Conservation (phyloP, 37 sponge, comb jelly and placozoan genomes). For the Theonella swinhoei region DNA sequence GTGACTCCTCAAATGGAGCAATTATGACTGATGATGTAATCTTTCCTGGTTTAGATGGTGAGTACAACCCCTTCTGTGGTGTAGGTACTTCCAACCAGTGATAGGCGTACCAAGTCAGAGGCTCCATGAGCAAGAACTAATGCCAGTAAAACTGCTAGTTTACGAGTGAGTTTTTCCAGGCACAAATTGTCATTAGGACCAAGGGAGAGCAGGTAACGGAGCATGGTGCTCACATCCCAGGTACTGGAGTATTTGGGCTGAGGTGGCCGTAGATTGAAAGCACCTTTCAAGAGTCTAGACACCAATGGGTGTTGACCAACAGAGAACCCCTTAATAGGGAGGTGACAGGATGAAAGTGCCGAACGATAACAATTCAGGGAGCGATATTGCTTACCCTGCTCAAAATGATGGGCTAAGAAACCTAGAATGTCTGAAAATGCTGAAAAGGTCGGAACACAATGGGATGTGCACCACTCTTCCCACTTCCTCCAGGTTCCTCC, state of each 20-base stretch:
- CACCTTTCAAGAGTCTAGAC: background rate
- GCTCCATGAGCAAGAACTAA: background rate
- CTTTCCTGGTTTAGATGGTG: background rate
- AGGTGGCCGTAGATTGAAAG: constrained; percentile 8
- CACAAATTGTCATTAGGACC: background rate
- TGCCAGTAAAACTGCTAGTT: constrained; percentile 6
- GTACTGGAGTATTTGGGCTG: background rate
- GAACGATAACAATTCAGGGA: constrained; percentile 15
- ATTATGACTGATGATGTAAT: background rate
- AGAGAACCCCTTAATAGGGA: background rate
- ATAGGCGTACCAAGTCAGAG: background rate
- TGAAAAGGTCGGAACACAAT: no score
- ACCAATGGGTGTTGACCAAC: background rate
- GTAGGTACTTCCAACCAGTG: background rate
- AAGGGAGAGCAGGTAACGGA: background rate
- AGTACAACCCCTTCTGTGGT: background rate
- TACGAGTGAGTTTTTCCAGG: background rate
- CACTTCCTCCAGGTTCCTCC: constrained; percentile 9
- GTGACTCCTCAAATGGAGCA: background rate
- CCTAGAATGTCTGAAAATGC: background rate
- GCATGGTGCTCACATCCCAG: background rate
- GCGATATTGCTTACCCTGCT: constrained; percentile 9
- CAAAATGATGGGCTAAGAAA: constrained; percentile 1
- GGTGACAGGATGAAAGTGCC: background rate
- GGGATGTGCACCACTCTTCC: no score